Evolutionary conservation across 2,797 vertebrate genomes (phyloP).

Genomic region (Aeoliscus strigatus): DNA sequence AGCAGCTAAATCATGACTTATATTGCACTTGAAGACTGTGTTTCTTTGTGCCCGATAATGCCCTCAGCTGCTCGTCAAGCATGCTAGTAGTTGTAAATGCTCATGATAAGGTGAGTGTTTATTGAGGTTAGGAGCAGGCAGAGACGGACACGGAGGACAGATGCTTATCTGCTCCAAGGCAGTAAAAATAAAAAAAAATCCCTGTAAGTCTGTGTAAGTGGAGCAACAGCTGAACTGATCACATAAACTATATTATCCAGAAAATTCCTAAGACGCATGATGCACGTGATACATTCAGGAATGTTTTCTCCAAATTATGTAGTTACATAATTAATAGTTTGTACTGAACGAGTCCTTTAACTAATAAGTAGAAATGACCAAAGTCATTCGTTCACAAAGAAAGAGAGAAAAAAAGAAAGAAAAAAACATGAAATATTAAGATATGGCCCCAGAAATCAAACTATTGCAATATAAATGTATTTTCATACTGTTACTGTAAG

Average conservation of each 20-base stretch:
- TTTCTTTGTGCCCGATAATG: constrained; percentile 40
- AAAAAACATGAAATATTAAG: no score
- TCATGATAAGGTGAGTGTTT: constrained; percentile 69
- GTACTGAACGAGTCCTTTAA: no score
- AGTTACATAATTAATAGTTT: no score
- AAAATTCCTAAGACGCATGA: constrained; percentile 29
- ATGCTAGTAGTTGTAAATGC: constrained; percentile 61
- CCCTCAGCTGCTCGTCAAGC: constrained; percentile 27
- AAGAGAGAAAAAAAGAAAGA: no score
- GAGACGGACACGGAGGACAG: constrained; percentile 75
- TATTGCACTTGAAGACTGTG: constrained; percentile 1
- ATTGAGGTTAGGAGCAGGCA: constrained; percentile 71
- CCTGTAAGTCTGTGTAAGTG: constrained; percentile 52
- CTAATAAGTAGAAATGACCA: no score
- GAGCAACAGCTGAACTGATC: constrained; percentile 24
- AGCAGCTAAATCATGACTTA: constrained; percentile 1
- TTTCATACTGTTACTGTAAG: no score
- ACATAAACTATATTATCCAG: no score
- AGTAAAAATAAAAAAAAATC: constrained; percentile 45
- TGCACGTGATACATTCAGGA: no score
- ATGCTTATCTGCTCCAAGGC: constrained; percentile 60
- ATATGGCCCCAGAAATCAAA: no score
- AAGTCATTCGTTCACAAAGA: no score
- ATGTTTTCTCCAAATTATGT: no score
- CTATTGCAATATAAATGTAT: no score